Evolutionary conservation across 2,113 vertebrate genomes (phyloP).

Genomic region (Phalacrocorax brasilianus): DNA sequence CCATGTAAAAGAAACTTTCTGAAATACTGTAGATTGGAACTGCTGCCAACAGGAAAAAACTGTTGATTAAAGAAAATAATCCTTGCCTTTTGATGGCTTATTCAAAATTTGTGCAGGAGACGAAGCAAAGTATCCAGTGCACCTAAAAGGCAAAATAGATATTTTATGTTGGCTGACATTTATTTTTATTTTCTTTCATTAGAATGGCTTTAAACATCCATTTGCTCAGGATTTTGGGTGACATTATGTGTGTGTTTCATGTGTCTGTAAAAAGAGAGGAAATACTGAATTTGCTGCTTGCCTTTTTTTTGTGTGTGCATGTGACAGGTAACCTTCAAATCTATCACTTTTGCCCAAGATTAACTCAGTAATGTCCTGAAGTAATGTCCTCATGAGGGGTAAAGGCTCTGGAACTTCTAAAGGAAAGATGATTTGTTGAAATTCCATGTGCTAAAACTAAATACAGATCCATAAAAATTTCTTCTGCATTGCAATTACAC

Average conservation of each 20-base stretch:
- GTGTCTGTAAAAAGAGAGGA: background rate
- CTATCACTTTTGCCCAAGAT: slow-evolving; percentile 15
- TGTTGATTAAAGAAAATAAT: background rate
- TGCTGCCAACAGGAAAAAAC: background rate
- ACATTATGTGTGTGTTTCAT: background rate
- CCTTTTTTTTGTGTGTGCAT: no score
- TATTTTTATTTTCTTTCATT: slow-evolving; percentile 49
- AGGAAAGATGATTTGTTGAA: background rate
- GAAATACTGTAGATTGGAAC: background rate
- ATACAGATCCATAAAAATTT: background rate
- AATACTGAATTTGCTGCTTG: background rate
- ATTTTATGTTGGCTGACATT: slow-evolving; percentile 36
- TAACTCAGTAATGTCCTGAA: slow-evolving; percentile 7
- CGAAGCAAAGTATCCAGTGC: background rate
- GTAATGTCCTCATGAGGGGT: background rate
- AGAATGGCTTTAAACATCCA: background rate
- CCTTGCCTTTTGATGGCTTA: slow-evolving; percentile 5
- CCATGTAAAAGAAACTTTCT: background rate
- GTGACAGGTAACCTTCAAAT: slow-evolving; percentile 56
- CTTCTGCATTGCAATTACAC: background rate
- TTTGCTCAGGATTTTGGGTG: slow-evolving; percentile 32
- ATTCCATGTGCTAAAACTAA: background rate
- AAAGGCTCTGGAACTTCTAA: background rate
- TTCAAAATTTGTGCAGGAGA: background rate
- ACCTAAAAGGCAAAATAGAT: background rate